phyloP scores from a whole-genome alignment of 2,797 vertebrate species.

The Darevskia nairensis region DNA sequence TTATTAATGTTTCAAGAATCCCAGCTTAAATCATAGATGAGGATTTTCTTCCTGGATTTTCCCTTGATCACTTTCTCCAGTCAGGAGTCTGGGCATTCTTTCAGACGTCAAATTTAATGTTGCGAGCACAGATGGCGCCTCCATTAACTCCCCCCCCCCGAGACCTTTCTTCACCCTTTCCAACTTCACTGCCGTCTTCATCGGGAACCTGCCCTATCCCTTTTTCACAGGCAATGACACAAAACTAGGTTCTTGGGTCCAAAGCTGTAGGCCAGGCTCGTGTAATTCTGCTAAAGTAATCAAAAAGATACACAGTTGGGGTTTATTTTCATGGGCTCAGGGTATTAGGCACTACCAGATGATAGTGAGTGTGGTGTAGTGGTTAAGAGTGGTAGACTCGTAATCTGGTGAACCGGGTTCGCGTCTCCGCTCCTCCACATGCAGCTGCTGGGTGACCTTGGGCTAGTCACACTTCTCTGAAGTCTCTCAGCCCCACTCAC shows the following conservation, averaged over 20 bases:
- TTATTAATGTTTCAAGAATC: conserved; percentile 60
- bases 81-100: conserved; percentile 53
- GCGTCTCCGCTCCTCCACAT: too few relatives aligned
- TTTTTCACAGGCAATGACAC: conserved; percentile 48
- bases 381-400: too few relatives aligned
- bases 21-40: conserved; percentile 58
- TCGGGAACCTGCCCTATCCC: conserved; percentile 45
- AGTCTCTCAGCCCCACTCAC: too few relatives aligned
- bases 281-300: conserved; percentile 58
- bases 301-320: conserved; percentile 36
- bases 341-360: too few relatives aligned
- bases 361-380: too few relatives aligned
- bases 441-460: too few relatives aligned
- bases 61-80: conserved; percentile 39
- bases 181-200: background rate
- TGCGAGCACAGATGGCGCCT: conserved; percentile 53
- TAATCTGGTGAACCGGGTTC: too few relatives aligned
- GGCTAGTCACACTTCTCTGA: too few relatives aligned
- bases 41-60: conserved; percentile 57
- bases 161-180: background rate
- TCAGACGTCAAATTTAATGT: conserved; percentile 61
- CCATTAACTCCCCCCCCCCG: background rate
- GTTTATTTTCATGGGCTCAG: conserved; percentile 20
- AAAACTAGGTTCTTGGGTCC: conserved; percentile 60
- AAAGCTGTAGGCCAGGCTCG: conserved; percentile 51